Evolutionary conservation across 1,140 invertebrate genomes (phyloP).

Genomic region (Drosophila arawakana): DNA sequence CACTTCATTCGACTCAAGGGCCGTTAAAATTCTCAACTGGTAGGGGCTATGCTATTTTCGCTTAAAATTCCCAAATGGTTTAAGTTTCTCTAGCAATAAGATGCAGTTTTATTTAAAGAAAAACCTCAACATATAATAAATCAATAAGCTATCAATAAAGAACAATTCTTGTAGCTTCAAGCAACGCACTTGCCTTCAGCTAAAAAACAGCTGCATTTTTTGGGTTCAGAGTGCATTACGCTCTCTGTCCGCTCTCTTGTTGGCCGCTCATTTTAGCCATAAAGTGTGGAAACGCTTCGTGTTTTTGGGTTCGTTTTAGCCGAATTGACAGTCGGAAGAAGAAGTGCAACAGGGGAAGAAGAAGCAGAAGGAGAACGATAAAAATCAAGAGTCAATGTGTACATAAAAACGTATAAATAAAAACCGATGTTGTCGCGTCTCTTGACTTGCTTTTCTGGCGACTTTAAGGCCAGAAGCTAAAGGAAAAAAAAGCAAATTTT

Average conservation of each 20-base stretch:
- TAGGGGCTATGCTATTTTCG: no score
- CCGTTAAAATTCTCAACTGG: no score
- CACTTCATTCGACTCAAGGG: no score
- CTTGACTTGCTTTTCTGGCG: conserved; percentile 25
- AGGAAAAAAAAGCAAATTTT: conserved; percentile 45
- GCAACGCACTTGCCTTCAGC: neutral
- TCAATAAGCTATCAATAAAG: no score
- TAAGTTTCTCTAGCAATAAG: no score
- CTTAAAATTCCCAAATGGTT: no score
- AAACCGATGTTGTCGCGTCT: conserved; percentile 40
- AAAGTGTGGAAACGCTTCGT: neutral
- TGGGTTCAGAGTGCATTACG: neutral
- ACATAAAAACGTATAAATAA: conserved; percentile 57
- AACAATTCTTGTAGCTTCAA: no score
- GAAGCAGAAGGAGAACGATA: conserved; percentile 4
- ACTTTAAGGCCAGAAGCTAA: conserved; percentile 55
- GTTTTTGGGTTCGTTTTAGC: neutral
- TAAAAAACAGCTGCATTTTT: neutral
- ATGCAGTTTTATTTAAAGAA: no score
- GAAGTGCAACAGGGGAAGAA: conserved; percentile 20
- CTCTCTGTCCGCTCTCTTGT: neutral
- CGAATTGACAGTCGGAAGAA: conserved; percentile 29
- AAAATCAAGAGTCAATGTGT: conserved; percentile 2
- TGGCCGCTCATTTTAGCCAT: neutral
- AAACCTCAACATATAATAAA: no score